These are phyloP conservation scores for Micrasema minimum DNA, from an alignment of 1,140 invertebrate genomes.

Conservation along the genomic window DNA sequence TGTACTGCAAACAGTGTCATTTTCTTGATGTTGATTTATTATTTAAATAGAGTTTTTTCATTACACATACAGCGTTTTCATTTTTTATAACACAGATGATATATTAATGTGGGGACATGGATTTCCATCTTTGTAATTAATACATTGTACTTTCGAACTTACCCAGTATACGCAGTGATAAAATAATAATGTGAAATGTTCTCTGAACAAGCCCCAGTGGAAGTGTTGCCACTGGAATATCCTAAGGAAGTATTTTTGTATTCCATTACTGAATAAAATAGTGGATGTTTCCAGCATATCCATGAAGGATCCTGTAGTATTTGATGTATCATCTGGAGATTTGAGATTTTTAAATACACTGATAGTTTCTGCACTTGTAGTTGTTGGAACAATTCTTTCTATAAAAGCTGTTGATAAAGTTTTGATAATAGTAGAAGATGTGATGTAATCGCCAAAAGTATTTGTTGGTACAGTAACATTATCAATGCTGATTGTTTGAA, in stretches of 20 bases:
- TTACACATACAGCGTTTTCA: no score
- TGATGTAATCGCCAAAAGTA: neutral
- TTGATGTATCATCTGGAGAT: neutral
- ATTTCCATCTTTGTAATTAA: no score
- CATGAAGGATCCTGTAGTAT: neutral
- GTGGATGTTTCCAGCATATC: neutral
- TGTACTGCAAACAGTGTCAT: no score
- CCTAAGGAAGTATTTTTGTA: neutral
- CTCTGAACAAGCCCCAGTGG: neutral
- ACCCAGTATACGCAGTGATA: neutral
- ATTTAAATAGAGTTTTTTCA: no score
- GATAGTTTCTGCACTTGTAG: no score
- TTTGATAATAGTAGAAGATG: neutral
- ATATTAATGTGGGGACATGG: no score
- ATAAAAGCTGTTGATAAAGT: neutral
- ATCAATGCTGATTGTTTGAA: neutral
- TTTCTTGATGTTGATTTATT: no score
- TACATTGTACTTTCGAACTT: no score
- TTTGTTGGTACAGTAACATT: neutral
- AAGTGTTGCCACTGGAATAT: neutral
- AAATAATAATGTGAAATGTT: conserved; percentile 1
- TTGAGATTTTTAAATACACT: conserved; percentile 1
- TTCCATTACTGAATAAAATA: neutral
- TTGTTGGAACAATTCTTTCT: neutral
- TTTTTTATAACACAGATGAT: no score